phyloP scores from a whole-genome alignment of 2,113 vertebrate genomes.

The Tor tambroides region DNA sequence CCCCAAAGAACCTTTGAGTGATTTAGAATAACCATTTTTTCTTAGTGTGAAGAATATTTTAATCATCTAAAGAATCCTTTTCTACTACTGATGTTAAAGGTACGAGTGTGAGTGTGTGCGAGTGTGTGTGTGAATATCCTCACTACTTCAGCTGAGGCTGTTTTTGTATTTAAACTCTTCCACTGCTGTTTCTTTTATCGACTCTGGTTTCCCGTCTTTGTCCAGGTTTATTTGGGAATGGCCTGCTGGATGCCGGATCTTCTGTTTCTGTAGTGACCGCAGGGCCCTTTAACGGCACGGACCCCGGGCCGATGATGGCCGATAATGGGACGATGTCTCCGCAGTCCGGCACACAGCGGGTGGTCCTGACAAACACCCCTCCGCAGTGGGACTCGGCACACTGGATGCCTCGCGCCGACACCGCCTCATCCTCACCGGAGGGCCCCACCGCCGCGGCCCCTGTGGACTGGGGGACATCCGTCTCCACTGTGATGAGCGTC shows the following conservation, averaged over 20 bases:
- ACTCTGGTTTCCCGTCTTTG: neutral
- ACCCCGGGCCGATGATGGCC: neutral
- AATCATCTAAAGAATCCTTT: no score
- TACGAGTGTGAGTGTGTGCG: neutral
- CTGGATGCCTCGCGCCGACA: neutral
- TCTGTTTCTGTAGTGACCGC: conserved; percentile 61
- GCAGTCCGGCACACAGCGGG: no score
- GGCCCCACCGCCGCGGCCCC: conserved; percentile 34
- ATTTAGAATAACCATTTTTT: no score
- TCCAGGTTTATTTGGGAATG: conserved; percentile 79
- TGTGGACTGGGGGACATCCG: conserved; percentile 43
- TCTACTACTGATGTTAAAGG: no score
- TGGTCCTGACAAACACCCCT: conserved; percentile 35
- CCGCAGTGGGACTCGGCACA: conserved; percentile 17
- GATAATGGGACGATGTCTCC: neutral
- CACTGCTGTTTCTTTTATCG: neutral
- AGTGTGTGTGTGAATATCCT: neutral
- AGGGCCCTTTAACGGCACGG: neutral
- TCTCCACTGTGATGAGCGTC: conserved; percentile 55
- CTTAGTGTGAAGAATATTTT: no score
- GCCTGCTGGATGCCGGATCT: conserved; percentile 74
- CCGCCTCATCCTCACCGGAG: conserved; percentile 8
- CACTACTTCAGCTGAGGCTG: neutral
- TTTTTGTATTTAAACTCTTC: neutral
- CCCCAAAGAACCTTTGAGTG: neutral